These are phyloP conservation scores for Rallus limicola DNA, from an alignment of 2,113 vertebrate species.

Conservation along the genomic window DNA sequence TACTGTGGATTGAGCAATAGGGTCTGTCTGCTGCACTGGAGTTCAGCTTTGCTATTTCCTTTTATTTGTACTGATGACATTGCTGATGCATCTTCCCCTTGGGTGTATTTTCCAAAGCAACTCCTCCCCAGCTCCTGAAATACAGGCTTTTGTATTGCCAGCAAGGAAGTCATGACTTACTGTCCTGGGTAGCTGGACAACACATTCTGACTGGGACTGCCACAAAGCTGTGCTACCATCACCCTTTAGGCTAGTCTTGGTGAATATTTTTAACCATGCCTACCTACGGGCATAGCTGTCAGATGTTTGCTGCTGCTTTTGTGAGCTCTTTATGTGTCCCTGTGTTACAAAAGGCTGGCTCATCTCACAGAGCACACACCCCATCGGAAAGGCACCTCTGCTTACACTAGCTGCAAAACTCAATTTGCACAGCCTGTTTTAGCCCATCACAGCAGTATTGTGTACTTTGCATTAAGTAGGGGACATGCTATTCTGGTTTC, in stretches of 20 bases:
- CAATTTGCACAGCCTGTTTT: neutral
- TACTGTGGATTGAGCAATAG: neutral
- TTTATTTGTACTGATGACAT: neutral
- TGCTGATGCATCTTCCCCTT: neutral
- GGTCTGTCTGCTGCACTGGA: neutral
- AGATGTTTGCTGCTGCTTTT: neutral
- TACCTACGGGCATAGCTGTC: neutral
- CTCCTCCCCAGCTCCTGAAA: neutral
- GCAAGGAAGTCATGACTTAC: neutral
- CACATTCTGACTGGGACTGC: neutral
- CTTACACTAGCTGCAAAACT: neutral
- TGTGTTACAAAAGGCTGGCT: neutral
- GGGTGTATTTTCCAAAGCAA: neutral
- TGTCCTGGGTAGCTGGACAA: neutral
- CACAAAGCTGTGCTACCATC: neutral
- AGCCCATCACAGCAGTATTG: neutral
- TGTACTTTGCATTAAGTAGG: slow-evolving; percentile 16
- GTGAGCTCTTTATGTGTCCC: neutral
- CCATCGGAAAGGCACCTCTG: slow-evolving; percentile 2
- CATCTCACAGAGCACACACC: neutral
- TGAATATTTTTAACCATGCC: neutral
- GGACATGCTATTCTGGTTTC: neutral
- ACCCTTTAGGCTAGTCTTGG: neutral
- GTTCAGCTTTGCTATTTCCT: neutral
- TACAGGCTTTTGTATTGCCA: neutral